A percentile compares a stretch with the other conserved stretches of the same genome.
phyloP scores from a whole-genome alignment of 1,140 invertebrate species.

The Tetramorium alpestre region DNA sequence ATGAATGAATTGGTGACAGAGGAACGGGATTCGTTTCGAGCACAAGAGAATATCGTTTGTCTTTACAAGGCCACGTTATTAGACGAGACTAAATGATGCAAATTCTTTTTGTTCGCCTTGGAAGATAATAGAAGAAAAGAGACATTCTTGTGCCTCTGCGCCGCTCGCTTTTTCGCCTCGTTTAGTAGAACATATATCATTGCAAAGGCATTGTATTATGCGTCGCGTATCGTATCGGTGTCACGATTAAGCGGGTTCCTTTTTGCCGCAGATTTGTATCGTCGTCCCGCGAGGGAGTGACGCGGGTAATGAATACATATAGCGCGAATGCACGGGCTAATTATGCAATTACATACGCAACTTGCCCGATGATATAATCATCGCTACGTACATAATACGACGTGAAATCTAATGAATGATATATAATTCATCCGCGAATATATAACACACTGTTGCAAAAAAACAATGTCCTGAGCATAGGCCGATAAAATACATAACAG shows the following conservation, averaged over 20 bases:
- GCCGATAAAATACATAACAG: conserved; percentile 1
- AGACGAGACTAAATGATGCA: conserved; percentile 15
- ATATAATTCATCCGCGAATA: neutral
- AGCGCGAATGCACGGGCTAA: conserved; percentile 4
- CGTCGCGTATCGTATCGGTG: neutral
- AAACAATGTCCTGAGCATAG: neutral
- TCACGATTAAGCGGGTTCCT: conserved; percentile 2
- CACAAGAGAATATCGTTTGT: neutral
- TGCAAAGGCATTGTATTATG: conserved; percentile 4
- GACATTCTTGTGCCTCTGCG: neutral
- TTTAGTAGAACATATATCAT: neutral
- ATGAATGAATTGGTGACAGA: neutral
- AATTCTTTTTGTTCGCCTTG: neutral
- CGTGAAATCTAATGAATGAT: neutral
- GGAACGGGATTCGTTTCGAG: neutral
- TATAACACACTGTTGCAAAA: conserved; percentile 12
- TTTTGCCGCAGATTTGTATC: neutral
- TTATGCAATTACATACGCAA: conserved; percentile 21
- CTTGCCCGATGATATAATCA: neutral
- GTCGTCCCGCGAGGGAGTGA: neutral
- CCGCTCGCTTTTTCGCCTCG: neutral
- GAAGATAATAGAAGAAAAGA: neutral
- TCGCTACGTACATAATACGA: neutral
- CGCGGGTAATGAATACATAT: neutral
- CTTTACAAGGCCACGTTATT: neutral